Percentiles rank a stretch among this genome's conserved stretches.
phyloP scores from a whole-genome alignment of 2,113 vertebrate species.

The Aptenodytes patagonicus region DNA sequence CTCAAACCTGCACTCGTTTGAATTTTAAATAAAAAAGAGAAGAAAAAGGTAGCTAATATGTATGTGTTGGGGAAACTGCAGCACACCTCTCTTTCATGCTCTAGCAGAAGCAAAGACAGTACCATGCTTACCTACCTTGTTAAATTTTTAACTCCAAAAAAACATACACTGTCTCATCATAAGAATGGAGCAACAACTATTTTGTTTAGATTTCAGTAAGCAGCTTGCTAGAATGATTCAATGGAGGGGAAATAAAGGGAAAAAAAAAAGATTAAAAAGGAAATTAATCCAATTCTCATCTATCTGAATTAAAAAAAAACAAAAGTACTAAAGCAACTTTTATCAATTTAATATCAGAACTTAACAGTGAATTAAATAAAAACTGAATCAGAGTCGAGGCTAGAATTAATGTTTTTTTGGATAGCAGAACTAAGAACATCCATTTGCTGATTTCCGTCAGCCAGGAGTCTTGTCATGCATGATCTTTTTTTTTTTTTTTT shows the following conservation, averaged over 20 bases:
- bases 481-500: neutral
- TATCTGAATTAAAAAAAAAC: neutral
- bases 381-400: rapidly evolving
- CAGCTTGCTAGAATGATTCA: neutral
- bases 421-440: neutral
- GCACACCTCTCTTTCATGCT: neutral
- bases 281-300: neutral
- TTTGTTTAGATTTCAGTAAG: neutral
- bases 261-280: neutral
- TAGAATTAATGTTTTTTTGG: neutral
- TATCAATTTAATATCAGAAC: neutral
- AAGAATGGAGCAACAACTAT: neutral
- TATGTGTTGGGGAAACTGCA: neutral
- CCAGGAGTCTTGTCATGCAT: neutral
- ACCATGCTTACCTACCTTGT: rapidly evolving
- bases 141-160: neutral
- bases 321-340: neutral
- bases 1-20: neutral
- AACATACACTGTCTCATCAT: neutral
- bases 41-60: neutral
- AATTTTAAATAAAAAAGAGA: neutral
- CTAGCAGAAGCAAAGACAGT: neutral
- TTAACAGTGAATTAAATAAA: neutral
- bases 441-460: neutral
- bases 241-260: neutral